Conservation (phyloP, 1,140 invertebrate species). For the Leptinotarsa lineolata region DNA sequence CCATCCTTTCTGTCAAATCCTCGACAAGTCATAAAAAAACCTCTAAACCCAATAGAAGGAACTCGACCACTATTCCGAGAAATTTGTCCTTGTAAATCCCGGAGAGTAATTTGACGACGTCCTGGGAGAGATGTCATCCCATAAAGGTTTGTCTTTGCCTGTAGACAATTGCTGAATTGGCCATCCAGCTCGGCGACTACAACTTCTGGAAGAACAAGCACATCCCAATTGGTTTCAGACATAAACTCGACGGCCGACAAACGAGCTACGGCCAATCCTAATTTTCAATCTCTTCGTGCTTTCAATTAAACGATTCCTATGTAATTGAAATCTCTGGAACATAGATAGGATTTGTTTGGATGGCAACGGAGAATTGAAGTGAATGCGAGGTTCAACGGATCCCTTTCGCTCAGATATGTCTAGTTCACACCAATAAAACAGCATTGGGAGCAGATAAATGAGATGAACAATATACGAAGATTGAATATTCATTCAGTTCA, state of each 20-base stretch:
- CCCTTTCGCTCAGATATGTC: too few species aligned
- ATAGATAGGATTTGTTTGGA: constrained; percentile 12
- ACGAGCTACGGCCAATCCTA: constrained; percentile 22
- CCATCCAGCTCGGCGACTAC: constrained; percentile 14
- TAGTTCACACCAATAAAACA: too few species aligned
- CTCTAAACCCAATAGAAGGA: not conserved
- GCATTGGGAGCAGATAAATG: too few species aligned
- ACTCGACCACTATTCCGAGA: constrained; percentile 1
- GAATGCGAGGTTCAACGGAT: not conserved
- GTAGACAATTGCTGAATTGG: constrained; percentile 30
- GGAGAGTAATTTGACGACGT: constrained; percentile 21
- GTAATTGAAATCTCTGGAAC: constrained; percentile 28
- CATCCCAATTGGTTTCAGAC: constrained; percentile 16
- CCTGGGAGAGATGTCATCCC: constrained; percentile 21
- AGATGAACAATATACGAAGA: too few species aligned
- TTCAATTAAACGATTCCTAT: constrained; percentile 28
- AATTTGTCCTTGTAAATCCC: constrained; percentile 23
- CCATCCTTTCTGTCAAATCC: too few species aligned
- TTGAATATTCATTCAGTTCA: too few species aligned
- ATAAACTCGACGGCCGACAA: constrained; percentile 18
- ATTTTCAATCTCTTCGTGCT: constrained; percentile 26
- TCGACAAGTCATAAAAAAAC: too few species aligned
- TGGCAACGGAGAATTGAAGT: not conserved
- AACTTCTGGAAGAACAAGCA: constrained; percentile 21
- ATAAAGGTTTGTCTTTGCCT: constrained; percentile 26